A percentile compares a stretch with the other conserved stretches of the same genome.
Evolutionary conservation across 2,888 invertebrate genomes (phyloP).

Genomic region (Diarsia dahlii): DNA sequence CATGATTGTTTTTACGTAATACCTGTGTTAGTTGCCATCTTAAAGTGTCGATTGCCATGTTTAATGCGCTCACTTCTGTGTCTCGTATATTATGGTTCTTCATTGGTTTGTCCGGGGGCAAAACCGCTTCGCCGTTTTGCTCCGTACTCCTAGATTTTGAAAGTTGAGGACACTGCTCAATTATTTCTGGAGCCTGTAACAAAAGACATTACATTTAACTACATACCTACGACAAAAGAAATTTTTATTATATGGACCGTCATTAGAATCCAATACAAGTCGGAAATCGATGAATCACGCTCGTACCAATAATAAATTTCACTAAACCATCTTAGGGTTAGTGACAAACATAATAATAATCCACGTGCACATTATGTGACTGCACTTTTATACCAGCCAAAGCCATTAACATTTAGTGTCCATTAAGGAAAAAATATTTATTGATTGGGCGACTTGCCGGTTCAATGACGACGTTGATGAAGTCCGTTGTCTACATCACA

Average conservation of each 20-base stretch:
- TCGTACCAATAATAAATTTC: constrained; percentile 70
- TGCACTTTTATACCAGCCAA: background rate
- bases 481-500: too few species aligned
- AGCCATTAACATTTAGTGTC: too few species aligned
- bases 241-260: constrained; percentile 62
- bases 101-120: constrained; percentile 74
- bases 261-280: constrained; percentile 72
- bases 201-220: constrained; percentile 60
- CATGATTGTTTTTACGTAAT: constrained; percentile 49
- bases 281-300: constrained; percentile 73
- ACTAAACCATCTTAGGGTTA: constrained; percentile 71
- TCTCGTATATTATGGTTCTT: constrained; percentile 75
- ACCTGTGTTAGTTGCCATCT: constrained; percentile 94
- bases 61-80: constrained; percentile 89
- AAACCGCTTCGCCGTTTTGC: constrained; percentile 76
- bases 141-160: constrained; percentile 77
- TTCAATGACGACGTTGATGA: too few species aligned
- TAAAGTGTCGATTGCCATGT: constrained; percentile 93
- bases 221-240: constrained; percentile 64
- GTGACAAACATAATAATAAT: constrained; percentile 62
- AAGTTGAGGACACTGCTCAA: constrained; percentile 83
- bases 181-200: constrained; percentile 85
- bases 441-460: too few species aligned
- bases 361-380: constrained; percentile 70
- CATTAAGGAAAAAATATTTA: too few species aligned